phyloP scores from a whole-genome alignment of 2,797 vertebrate species.

The Lithobates pipiens region DNA sequence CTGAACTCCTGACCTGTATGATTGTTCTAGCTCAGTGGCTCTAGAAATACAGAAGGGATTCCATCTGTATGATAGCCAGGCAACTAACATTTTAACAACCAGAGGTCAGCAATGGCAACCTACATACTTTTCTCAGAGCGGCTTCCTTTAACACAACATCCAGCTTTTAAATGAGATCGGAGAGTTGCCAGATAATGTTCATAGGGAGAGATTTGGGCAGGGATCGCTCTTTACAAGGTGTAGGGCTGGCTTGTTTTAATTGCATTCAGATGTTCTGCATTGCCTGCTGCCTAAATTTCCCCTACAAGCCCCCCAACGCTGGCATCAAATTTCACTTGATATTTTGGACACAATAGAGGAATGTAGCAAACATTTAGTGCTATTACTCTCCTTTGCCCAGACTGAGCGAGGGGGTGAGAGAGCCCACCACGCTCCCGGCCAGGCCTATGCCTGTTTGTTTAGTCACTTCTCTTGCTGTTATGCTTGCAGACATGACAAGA shows the following conservation, averaged over 20 bases:
- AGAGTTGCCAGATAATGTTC: not conserved
- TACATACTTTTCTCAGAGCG: too few species aligned
- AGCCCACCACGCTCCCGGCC: not conserved
- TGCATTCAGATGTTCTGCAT: slow-evolving; percentile 49
- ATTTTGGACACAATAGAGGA: slow-evolving; percentile 41
- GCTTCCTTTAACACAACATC: too few species aligned
- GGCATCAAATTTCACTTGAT: slow-evolving; percentile 40
- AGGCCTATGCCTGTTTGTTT: slow-evolving; percentile 23
- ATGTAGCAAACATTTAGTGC: slow-evolving; percentile 15
- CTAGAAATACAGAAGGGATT: too few species aligned
- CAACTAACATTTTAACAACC: too few species aligned
- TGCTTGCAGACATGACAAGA: slow-evolving; percentile 27
- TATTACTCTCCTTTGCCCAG: not conserved
- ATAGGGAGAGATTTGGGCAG: not conserved
- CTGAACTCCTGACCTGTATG: too few species aligned
- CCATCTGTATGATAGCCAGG: too few species aligned
- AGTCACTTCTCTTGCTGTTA: not conserved
- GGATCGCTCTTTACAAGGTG: slow-evolving; percentile 41
- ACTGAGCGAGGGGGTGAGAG: not conserved
- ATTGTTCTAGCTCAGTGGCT: too few species aligned
- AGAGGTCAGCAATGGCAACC: too few species aligned
- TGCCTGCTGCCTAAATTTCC: slow-evolving; percentile 1
- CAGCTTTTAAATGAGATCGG: too few species aligned
- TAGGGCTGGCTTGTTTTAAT: slow-evolving; percentile 30
- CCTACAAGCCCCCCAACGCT: not conserved